Evolutionary conservation across 2,113 vertebrate species (phyloP), one percentile per base, ranked within the genome.

Genomic region (Oryzias melastigma): DNA sequence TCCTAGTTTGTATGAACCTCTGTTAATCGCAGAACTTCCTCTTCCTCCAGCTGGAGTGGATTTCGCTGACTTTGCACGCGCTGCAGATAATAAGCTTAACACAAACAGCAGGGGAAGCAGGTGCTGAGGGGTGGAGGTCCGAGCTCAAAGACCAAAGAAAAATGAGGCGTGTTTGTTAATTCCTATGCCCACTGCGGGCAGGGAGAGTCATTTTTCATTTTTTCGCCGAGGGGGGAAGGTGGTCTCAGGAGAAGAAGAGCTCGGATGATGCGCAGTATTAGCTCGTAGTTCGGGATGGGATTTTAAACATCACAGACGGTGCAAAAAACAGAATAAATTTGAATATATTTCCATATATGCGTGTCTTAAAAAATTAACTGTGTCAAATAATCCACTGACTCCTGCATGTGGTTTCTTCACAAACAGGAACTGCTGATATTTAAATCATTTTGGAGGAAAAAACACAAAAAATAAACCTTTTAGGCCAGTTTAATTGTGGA

Each of bases 71-170:
- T 24, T 52, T 46, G 46, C 12, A 3, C 64, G 46, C 52, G 19
- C 27, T 49, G n/a, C 53, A 22, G 55, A 50, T 64, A 60, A 57
- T 58, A 4, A 62, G 57, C 52, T 65, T 44, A 25, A 42, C 61
- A 55, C 20, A 66, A 43, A 48, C 6, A 46, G 45, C 10, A 53
- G 24, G 44, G 57, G 45, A 19, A 22, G n/a, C 12, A 29, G 53
- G 47, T 14, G 18, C 20, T 27, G 25, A 49, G 56, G 40, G 7
- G 35, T 18, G 43, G 50, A 62, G 62, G 68, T 75, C 59, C 35
- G 12, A 19, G 48, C 14, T 20, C 40, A 15, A 58, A 44, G 51
- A 67, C 48, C 27, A 14, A 16, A 24, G 45, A 57, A 19, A 73
- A 60, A 60, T 25, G 58, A 67, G 47, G 41, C 35, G 1, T 57